phyloP scores from a whole-genome alignment of 1,140 invertebrate species.

The Eupristina koningsbergeri region DNA sequence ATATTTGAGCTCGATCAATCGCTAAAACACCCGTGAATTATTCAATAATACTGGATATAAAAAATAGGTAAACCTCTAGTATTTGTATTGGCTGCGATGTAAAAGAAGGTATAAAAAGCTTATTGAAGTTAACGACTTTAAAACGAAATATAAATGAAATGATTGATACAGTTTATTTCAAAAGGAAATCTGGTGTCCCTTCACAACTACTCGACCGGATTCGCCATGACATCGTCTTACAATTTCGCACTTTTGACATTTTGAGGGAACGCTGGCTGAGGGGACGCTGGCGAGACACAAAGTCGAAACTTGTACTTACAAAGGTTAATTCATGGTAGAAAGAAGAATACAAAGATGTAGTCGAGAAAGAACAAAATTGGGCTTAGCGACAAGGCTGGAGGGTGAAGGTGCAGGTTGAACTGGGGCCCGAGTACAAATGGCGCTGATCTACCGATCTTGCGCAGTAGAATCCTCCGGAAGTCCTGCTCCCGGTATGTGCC shows the following conservation, averaged over 20 bases:
- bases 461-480: background rate
- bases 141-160: background rate
- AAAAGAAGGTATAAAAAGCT: background rate
- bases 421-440: constrained; percentile 48
- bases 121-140: background rate
- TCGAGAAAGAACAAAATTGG: constrained; percentile 12
- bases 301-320: background rate
- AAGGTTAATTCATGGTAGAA: background rate
- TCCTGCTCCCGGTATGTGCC: no score
- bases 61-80: background rate
- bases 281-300: background rate
- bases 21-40: background rate
- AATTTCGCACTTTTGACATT: constrained; percentile 35
- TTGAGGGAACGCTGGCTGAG: background rate
- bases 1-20: no score
- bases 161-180: background rate
- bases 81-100: background rate
- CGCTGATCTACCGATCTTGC: background rate
- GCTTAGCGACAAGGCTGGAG: background rate
- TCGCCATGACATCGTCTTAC: constrained; percentile 15
- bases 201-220: constrained; percentile 8
- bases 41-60: background rate
- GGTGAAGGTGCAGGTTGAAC: constrained; percentile 40
- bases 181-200: background rate
- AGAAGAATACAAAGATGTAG: background rate